phyloP scores from a whole-genome alignment of 2,888 invertebrate genomes.

The Microctonus aethiopoides region DNA sequence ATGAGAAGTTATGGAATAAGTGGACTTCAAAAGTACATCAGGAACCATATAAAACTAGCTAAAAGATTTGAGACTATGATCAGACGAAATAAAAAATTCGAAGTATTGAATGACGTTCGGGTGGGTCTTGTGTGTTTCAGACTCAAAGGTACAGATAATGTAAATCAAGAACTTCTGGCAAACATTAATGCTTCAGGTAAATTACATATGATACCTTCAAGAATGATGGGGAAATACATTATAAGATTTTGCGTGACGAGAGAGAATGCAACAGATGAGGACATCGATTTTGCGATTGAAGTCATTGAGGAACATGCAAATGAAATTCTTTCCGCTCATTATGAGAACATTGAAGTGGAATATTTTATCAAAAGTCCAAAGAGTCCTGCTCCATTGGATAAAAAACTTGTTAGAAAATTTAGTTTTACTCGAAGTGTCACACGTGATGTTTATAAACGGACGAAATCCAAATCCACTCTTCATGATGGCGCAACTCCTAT shows the following conservation, averaged over 20 bases:
- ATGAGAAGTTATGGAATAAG: constrained; percentile 82
- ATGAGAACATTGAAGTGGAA: constrained; percentile 64
- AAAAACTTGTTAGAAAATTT: constrained; percentile 70
- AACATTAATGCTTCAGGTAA: constrained; percentile 85
- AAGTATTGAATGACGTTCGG: constrained; percentile 80
- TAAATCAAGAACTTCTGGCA: constrained; percentile 81
- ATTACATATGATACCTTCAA: constrained; percentile 87
- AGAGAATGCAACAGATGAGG: constrained; percentile 80
- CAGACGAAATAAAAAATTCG: constrained; percentile 77
- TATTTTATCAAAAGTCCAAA: constrained; percentile 63
- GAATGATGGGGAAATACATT: constrained; percentile 80
- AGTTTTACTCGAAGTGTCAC: constrained; percentile 72
- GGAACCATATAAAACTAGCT: constrained; percentile 83
- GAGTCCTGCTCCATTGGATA: constrained; percentile 68
- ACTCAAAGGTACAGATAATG: constrained; percentile 76
- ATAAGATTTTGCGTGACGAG: constrained; percentile 85
- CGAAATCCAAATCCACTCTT: constrained; percentile 69
- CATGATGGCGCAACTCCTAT: constrained; percentile 72
- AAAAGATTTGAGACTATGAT: constrained; percentile 79
- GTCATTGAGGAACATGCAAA: constrained; percentile 73
- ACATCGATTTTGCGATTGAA: constrained; percentile 77
- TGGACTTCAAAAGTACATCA: constrained; percentile 85
- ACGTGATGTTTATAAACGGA: constrained; percentile 69
- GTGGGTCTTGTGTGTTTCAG: constrained; percentile 85
- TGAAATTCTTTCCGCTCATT: constrained; percentile 68